Evolutionary conservation across 2,797 vertebrate species (phyloP).

Genomic region (Anguilla pacifica): DNA sequence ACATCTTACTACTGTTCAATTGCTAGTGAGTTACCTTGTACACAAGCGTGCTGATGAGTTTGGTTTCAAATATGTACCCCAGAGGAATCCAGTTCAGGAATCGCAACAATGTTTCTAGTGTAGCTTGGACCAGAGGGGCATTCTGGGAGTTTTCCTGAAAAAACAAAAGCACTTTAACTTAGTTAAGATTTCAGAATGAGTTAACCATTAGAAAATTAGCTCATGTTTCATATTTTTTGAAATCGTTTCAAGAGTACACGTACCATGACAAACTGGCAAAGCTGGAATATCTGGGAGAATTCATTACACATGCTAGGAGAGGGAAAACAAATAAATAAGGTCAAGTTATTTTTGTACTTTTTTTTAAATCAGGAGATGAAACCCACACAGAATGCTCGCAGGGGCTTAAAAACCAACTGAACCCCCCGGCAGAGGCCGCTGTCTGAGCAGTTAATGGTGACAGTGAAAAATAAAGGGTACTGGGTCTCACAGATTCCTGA

Average conservation of each 20-base stretch:
- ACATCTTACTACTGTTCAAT: background rate
- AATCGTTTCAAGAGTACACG: constrained; percentile 46
- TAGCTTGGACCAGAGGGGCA: constrained; percentile 87
- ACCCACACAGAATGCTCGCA: background rate
- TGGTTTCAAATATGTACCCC: constrained; percentile 91
- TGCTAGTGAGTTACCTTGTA: constrained; percentile 77
- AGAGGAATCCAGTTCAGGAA: constrained; percentile 93
- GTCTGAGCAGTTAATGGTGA: background rate
- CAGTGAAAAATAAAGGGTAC: background rate
- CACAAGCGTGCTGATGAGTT: constrained; percentile 89
- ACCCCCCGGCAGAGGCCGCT: background rate
- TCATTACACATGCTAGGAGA: constrained; percentile 85
- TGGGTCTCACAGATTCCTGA: too few species aligned
- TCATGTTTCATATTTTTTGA: constrained; percentile 10
- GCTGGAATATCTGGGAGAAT: constrained; percentile 89
- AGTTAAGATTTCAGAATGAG: background rate
- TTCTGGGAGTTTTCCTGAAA: constrained; percentile 88
- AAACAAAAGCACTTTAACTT: background rate
- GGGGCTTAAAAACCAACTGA: background rate
- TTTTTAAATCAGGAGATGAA: background rate
- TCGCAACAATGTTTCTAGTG: constrained; percentile 85
- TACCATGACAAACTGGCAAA: constrained; percentile 92
- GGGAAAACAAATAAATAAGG: constrained; percentile 28
- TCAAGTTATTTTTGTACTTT: background rate
- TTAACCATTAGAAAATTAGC: background rate